Base-by-base conservation (phyloP, 53 echinoderm and acorn worm genomes). In the Echinometra lucunter region DNA sequence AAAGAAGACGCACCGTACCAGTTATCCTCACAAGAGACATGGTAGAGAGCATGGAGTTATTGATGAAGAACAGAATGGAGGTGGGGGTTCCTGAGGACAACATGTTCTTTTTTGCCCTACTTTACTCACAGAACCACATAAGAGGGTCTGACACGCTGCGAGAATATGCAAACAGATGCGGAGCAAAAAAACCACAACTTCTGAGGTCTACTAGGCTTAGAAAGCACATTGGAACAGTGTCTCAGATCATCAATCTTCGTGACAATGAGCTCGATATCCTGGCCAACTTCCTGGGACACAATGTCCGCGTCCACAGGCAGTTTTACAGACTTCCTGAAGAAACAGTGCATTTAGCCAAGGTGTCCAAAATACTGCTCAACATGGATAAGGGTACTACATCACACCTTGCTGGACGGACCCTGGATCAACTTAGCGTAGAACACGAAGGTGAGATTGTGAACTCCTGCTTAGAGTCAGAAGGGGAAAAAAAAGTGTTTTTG, bases 231-330 rank as follows among this genome's bases (percentile, higher is more conserved):
- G 93, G 89, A 53, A 95, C 97, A 94, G 92, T 96, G 2, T 95
- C 97, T 23, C 97, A 98, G 57, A 63, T 98, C 6, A 95, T 98
- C 93, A 96, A 96, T 88, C 95, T 98, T 53, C 88, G 91, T 21
- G 96, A 97, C 23, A 96, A 98, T 90, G 96, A 98, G 55, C 93
- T 97, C 30, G 96, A 98, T 44, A 94, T 98, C 18, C 88, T 98
- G 42, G 96, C 98, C 19, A 96, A 70, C 11, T 98, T 94, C 82
- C 66, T 98, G 44, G 98, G 98, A 6, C 97, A 98, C 56, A 97
- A 98, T 87, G 95, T 98, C 8, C 45, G 96, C 18, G 82, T 95
- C 19, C 98, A 98, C 87, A 92, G 96, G 16, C 91, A 97, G 75
- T 98, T 80, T 63, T 98, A 97, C 93, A 89, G 97, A 25, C 96